phyloP scores from a whole-genome alignment of 2,113 vertebrate species.

The Delphinus delphis region DNA sequence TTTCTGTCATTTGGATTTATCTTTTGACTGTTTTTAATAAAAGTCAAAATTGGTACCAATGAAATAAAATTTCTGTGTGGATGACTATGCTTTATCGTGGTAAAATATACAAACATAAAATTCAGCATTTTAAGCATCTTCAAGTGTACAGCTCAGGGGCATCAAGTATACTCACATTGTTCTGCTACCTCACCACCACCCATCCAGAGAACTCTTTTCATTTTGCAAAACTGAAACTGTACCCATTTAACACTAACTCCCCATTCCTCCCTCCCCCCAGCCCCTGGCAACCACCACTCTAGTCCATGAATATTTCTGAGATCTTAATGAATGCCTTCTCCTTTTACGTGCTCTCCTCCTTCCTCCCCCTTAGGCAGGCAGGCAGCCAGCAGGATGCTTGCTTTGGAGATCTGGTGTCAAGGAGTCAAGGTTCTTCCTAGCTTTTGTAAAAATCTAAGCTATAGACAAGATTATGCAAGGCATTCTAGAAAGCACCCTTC shows the following conservation, averaged over 20 bases:
- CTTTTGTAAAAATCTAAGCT: neutral
- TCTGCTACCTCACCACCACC: neutral
- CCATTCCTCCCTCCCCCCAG: neutral
- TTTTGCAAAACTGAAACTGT: neutral
- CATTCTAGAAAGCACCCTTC: neutral
- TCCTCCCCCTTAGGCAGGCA: neutral
- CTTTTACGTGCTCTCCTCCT: neutral
- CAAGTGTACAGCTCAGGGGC: neutral
- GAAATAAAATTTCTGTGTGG: neutral
- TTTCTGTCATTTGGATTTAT: slow-evolving; percentile 19
- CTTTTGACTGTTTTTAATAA: neutral
- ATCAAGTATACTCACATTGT: neutral
- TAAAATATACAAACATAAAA: neutral
- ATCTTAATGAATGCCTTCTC: neutral
- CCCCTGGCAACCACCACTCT: neutral
- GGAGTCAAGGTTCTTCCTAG: neutral
- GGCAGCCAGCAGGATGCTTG: neutral
- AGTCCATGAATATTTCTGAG: neutral
- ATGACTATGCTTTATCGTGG: neutral
- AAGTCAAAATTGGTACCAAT: neutral
- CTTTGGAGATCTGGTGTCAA: neutral
- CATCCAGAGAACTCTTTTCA: neutral
- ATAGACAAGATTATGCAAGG: neutral
- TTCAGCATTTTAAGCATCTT: neutral
- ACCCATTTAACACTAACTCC: neutral